These are phyloP conservation scores for Plusia festucae DNA, from an alignment of 2,888 invertebrate genomes.

Conservation along the genomic window DNA sequence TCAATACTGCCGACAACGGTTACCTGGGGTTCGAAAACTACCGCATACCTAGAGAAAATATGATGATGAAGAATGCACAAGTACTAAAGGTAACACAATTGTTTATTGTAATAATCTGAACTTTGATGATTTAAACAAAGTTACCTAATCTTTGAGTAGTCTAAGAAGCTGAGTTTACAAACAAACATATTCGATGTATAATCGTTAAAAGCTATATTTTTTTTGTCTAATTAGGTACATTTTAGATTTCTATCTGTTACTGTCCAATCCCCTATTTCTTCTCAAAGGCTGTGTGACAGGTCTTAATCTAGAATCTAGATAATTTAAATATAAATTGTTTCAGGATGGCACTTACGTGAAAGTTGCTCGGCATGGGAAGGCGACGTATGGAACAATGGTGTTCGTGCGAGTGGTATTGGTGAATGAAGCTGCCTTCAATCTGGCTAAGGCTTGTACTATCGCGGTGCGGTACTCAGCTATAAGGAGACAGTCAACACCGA, in stretches of 20 bases:
- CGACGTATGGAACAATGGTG: constrained; percentile 96
- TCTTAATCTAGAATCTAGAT: too few species aligned
- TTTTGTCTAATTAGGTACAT: too few species aligned
- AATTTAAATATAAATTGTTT: constrained; percentile 22
- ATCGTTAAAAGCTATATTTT: too few species aligned
- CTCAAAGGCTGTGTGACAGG: too few species aligned
- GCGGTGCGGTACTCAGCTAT: constrained; percentile 97
- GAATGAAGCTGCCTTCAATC: constrained; percentile 92
- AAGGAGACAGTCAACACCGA: constrained; percentile 95
- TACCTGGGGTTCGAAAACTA: constrained; percentile 95
- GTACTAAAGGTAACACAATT: constrained; percentile 84
- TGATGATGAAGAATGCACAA: constrained; percentile 97
- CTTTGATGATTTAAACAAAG: too few species aligned
- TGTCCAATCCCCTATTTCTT: too few species aligned
- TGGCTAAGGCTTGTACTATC: constrained; percentile 95
- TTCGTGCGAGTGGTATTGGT: constrained; percentile 96
- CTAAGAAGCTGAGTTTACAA: too few species aligned
- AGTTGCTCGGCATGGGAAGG: constrained; percentile 92
- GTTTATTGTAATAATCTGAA: too few species aligned
- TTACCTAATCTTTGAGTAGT: too few species aligned
- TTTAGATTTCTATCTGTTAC: too few species aligned
- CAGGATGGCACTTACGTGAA: constrained; percentile 96
- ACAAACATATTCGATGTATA: too few species aligned
- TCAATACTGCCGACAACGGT: constrained; percentile 97
- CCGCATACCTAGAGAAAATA: constrained; percentile 94